Evolutionary conservation across 2,888 invertebrate species (phyloP), one percentile per base, ranked within the genome.

Genomic region (Euproctis similis): DNA sequence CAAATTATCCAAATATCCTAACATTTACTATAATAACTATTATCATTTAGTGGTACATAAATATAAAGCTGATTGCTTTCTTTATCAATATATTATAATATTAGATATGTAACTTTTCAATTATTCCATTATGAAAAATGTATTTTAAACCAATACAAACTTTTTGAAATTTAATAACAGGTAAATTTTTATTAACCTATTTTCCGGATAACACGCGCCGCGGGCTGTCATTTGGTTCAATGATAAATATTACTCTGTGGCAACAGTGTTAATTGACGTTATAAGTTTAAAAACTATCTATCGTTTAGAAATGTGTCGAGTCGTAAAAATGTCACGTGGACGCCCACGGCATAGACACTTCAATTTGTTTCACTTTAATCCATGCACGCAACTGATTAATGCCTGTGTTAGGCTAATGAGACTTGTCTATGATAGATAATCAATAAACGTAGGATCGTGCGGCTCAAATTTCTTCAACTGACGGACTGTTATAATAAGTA

Each of bases 321-420:
- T 62, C 66, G 60, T 75, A 74, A 74, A 76, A 61, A 63, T 60
- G 64, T 54, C 66, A 47, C 39, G n/a, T 39, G 20, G 31, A 60
- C 73, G 67, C 72, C 73, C 61, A 65, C 77, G 58, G 57, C 53
- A 39, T 39, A 47, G 46, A 43, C 53, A 46, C 65, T 53, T 60
- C 76, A 76, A 78, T 78, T 78, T 78, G 76, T 77, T 77, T 69
- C 56, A 62, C 65, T 61, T 70, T 76, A 75, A 76, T 75, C 52
- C 58, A 56, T 64, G 69, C 71, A 69, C 67, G 64, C 57, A 58
- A 32, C 66, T 73, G 75, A 77, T 73, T 69, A 74, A 78, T 77
- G 72, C 59, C 56, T 67, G 66, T 64, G 63, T 66, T 61, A 65
- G 53, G 53, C 63, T 76, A 77, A 78, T 77, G 74, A 74, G 75